Evolutionary conservation across 2,113 vertebrate species (phyloP), one percentile per base, ranked within the genome.

Genomic region (Antigone vipio): DNA sequence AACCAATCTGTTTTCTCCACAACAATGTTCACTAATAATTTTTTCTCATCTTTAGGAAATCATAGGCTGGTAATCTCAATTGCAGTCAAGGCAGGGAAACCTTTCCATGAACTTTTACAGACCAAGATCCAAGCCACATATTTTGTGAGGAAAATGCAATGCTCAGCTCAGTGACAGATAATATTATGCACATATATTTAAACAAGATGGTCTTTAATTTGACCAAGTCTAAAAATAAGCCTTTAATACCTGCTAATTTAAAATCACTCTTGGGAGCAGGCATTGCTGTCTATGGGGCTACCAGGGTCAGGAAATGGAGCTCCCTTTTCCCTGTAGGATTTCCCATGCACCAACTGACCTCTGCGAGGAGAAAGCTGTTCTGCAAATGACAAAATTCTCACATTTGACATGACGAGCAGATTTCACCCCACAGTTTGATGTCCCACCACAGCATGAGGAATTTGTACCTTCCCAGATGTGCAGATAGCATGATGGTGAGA

Each of bases 171-270:
- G 44, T 68, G 40, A 47, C 40, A 66, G 58, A 58, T 72, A 87
- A 85, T 58, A 32, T 50, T 85, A 93, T 92, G 77, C 53, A 82
- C 44, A 89, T 69, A 49, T 42, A 92, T 82, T 95, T 87, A 73
- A 88, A 89, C 35, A 73, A 62, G 42, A 60, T 29, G 13, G 69
- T 72, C 8, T 76, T 92, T 73, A 81, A 83, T 83, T 89, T 93
- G 53, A 82, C 22, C 22, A 69, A 62, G 20, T 76, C 44, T 85
- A 90, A 89, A 93, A 88, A 79, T 68, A 93, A 85, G 24, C 5
- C 35, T 89, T 91, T 82, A 64, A 50, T 76, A 86, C 8, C 21
- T 68, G 8, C 40, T 75, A 85, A 89, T 88, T 88, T 89, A 85
- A 94, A 95, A 68, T 29, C 19, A 78, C 62, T 59, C 34, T 56